phyloP scores from a whole-genome alignment of 2,888 invertebrate species.

The Amiota mariae region DNA sequence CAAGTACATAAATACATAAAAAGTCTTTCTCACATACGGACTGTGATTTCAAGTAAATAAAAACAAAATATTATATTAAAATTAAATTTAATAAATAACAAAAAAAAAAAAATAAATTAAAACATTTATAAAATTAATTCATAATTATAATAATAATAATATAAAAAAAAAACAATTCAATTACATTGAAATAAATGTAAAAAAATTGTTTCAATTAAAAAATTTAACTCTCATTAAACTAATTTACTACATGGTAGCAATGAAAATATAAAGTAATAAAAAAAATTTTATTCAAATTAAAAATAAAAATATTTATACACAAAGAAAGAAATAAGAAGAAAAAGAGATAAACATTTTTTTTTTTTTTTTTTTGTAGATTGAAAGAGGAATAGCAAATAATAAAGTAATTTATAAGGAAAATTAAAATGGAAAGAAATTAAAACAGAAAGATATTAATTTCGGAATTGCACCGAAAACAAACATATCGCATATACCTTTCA shows the following conservation, averaged over 20 bases:
- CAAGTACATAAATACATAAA: slow-evolving; percentile 55
- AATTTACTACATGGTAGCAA: neutral
- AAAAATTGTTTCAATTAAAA: neutral
- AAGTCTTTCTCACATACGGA: slow-evolving; percentile 74
- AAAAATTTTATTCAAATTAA: slow-evolving; percentile 35
- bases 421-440: slow-evolving; percentile 9
- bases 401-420: slow-evolving; percentile 24
- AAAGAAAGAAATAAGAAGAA: slow-evolving; percentile 24
- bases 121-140: slow-evolving; percentile 39
- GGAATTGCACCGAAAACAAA: neutral
- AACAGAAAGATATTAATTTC: slow-evolving; percentile 1
- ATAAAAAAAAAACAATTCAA: slow-evolving; percentile 39
- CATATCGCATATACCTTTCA: too few relatives aligned
- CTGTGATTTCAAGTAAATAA: slow-evolving; percentile 73
- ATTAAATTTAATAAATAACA: slow-evolving; percentile 31
- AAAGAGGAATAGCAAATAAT: slow-evolving; percentile 21
- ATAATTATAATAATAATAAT: slow-evolving; percentile 36
- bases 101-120: slow-evolving; percentile 34
- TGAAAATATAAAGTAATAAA: slow-evolving; percentile 8
- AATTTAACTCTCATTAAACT: too few relatives aligned
- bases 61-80: slow-evolving; percentile 46
- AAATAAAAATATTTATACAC: slow-evolving; percentile 5
- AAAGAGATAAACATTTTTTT: slow-evolving; percentile 14
- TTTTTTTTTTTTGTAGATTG: slow-evolving; percentile 15
- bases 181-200: neutral